A percentile compares a stretch with the other conserved stretches of the same genome.
Conservation (phyloP, 2,113 vertebrate genomes). For the Charina bottae region DNA sequence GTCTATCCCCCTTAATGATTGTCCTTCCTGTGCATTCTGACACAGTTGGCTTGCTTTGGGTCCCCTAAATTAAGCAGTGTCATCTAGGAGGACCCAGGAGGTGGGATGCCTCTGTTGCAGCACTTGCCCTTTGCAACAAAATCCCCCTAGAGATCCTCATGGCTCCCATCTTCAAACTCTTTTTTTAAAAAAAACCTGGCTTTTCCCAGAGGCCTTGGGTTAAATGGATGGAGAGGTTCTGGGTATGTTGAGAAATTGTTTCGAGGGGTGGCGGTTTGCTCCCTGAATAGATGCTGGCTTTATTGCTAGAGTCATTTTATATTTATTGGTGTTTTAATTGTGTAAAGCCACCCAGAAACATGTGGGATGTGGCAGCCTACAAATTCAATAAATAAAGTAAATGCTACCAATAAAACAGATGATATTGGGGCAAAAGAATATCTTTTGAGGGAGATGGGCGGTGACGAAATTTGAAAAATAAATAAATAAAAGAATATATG, state of each 20-base stretch:
- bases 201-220: not conserved
- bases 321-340: too few species aligned
- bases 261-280: not conserved
- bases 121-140: not conserved
- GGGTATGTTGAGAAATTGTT: not conserved
- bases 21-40: not conserved
- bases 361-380: too few species aligned
- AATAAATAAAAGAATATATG: too few species aligned
- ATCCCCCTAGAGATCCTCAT: not conserved
- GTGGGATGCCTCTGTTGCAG: not conserved
- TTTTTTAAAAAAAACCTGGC: not conserved
- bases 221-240: not conserved
- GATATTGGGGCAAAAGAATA: too few species aligned
- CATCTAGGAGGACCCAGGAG: not conserved
- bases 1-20: not conserved
- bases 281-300: not conserved
- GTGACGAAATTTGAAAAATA: too few species aligned
- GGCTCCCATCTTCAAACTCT: not conserved
- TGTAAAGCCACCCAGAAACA: too few species aligned
- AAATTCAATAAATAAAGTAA: too few species aligned
- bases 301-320: not conserved
- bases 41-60: not conserved
- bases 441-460: too few species aligned
- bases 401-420: too few species aligned
- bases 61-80: not conserved